These are phyloP conservation scores for Paradoxurus hermaphroditus DNA, from an alignment of 2,113 vertebrate genomes.

Conservation along the genomic window DNA sequence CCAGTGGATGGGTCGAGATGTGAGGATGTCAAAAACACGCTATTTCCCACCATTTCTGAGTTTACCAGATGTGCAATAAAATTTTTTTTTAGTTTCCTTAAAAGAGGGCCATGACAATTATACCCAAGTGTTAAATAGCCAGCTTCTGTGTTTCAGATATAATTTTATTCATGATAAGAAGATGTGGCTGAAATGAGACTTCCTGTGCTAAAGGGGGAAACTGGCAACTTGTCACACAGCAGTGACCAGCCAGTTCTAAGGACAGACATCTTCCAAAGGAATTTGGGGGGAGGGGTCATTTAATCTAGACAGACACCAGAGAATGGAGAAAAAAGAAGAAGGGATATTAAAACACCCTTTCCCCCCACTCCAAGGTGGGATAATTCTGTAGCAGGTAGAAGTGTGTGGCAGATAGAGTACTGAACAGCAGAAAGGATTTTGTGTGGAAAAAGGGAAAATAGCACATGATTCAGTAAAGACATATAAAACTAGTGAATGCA, in stretches of 20 bases:
- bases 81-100: background rate
- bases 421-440: background rate
- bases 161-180: background rate
- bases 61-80: background rate
- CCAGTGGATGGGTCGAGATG: no score
- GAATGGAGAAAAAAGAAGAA: background rate
- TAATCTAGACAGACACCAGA: background rate
- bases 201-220: background rate
- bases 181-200: background rate
- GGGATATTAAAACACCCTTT: background rate
- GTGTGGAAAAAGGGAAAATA: no score
- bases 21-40: background rate
- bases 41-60: background rate
- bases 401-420: rapidly evolving
- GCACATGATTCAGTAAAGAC: background rate
- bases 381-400: background rate
- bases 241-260: background rate
- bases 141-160: background rate
- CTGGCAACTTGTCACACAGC: background rate
- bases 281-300: background rate
- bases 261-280: background rate
- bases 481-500: no score
- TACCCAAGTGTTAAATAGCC: background rate
- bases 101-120: background rate
- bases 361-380: no score